Conservation (phyloP, 2,888 invertebrate genomes). For the Orgyia antiqua region DNA sequence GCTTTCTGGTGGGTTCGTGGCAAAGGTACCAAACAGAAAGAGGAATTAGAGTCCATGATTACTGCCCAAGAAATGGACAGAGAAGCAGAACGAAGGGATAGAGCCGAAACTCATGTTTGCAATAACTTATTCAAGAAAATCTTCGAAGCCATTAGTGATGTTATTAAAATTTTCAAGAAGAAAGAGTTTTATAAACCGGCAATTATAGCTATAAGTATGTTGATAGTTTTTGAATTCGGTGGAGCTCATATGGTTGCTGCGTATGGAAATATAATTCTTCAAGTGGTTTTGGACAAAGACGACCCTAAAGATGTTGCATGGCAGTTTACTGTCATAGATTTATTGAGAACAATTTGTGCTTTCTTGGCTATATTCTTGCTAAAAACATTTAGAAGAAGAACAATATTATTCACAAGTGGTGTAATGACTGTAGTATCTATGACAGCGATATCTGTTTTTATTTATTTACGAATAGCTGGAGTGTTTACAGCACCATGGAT, state of each 20-base stretch:
- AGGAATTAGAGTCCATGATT: constrained; percentile 64
- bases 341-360: constrained; percentile 80
- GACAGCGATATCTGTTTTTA: constrained; percentile 52
- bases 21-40: constrained; percentile 54
- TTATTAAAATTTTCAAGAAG: constrained; percentile 62
- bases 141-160: constrained; percentile 42
- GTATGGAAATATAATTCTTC: constrained; percentile 63
- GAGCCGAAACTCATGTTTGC: constrained; percentile 30
- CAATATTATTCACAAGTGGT: constrained; percentile 63
- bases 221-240: constrained; percentile 68
- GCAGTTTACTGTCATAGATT: constrained; percentile 82
- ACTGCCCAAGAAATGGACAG: constrained; percentile 51
- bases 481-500: constrained; percentile 48
- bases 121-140: constrained; percentile 42
- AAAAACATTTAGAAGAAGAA: constrained; percentile 56
- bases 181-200: constrained; percentile 68
- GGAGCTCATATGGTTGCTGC: constrained; percentile 71
- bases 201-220: constrained; percentile 65
- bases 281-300: constrained; percentile 54
- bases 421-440: constrained; percentile 58
- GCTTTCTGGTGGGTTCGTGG: constrained; percentile 81
- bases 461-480: constrained; percentile 55
- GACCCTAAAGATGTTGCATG: constrained; percentile 56
- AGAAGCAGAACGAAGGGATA: constrained; percentile 36
- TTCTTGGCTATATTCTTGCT: constrained; percentile 71